A percentile compares a stretch with the other conserved stretches of the same genome.
Evolutionary conservation across 2,113 vertebrate species (phyloP).

Genomic region (Laticauda laticaudata): DNA sequence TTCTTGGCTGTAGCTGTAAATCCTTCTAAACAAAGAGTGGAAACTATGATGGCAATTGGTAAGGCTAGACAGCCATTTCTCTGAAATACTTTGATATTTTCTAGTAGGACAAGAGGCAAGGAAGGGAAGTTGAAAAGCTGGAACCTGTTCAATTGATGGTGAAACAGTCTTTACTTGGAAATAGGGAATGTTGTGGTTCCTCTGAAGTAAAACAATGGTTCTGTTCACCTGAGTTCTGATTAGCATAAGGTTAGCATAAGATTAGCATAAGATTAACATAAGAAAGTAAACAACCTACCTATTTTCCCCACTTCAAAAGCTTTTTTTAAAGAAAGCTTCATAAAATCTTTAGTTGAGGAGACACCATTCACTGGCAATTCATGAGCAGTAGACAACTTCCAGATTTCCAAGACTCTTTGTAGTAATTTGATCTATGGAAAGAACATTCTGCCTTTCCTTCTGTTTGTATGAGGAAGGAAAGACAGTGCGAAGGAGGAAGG

Average conservation of each 20-base stretch:
- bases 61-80: not conserved
- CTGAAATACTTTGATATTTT: not conserved
- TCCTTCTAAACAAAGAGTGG: not conserved
- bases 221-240: not conserved
- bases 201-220: not conserved
- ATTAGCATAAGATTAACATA: too few relatives aligned
- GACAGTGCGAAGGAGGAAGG: not conserved
- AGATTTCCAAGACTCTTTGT: not conserved
- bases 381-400: not conserved
- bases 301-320: not conserved
- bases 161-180: not conserved
- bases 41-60: not conserved
- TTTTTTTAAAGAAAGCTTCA: not conserved
- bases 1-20: not conserved
- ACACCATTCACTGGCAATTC: not conserved
- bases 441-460: not conserved
- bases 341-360: not conserved
- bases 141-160: not conserved
- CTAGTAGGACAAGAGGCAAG: not conserved
- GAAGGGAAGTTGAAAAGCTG: not conserved
- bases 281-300: not conserved
- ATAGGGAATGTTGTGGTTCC: not conserved
- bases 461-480: not conserved
- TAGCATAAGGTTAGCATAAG: not conserved
- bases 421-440: not conserved